Percentiles rank a stretch among this genome's conserved stretches.
Evolutionary conservation across 1,140 invertebrate genomes (phyloP).

Genomic region (Chrysomallon squamiferum): DNA sequence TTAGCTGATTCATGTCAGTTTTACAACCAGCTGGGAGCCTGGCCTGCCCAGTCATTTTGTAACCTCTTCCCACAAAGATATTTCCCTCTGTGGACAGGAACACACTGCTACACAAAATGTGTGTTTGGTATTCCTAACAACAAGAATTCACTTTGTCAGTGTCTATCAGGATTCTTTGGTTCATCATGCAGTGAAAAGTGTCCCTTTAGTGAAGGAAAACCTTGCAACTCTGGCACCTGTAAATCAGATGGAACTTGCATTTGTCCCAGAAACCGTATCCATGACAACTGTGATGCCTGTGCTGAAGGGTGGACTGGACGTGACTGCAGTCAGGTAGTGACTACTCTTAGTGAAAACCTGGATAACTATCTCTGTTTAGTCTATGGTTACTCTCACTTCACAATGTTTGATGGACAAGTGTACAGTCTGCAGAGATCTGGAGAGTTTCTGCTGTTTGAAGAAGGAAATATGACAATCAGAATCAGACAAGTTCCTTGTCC

Average conservation of each 20-base stretch:
- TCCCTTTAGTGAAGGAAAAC: conserved; percentile 5
- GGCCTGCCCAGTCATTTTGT: conserved; percentile 25
- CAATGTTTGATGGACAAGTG: conserved; percentile 40
- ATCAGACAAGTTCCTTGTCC: conserved; percentile 17
- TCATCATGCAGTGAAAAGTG: conserved; percentile 21
- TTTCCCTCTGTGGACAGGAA: conserved; percentile 31
- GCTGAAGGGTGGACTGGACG: conserved; percentile 25
- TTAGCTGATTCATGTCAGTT: conserved; percentile 19
- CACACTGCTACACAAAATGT: conserved; percentile 20
- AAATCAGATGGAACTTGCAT: conserved; percentile 22
- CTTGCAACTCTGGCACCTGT: conserved; percentile 25
- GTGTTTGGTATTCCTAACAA: conserved; percentile 14
- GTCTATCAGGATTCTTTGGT: conserved; percentile 31
- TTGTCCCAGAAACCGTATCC: conserved; percentile 19
- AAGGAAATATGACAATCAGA: conserved; percentile 3
- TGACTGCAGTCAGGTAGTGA: conserved; percentile 23
- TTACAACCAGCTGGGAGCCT: neutral
- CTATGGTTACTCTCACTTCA: conserved; percentile 24
- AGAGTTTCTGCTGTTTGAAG: conserved; percentile 19
- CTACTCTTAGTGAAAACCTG: neutral
- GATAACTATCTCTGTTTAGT: conserved; percentile 17
- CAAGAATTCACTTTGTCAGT: conserved; percentile 11
- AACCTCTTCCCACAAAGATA: conserved; percentile 18
- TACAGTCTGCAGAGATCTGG: conserved; percentile 21
- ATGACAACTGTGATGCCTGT: conserved; percentile 21